Conservation (phyloP, 2,113 vertebrate genomes). For the Megatriorchis doriae region DNA sequence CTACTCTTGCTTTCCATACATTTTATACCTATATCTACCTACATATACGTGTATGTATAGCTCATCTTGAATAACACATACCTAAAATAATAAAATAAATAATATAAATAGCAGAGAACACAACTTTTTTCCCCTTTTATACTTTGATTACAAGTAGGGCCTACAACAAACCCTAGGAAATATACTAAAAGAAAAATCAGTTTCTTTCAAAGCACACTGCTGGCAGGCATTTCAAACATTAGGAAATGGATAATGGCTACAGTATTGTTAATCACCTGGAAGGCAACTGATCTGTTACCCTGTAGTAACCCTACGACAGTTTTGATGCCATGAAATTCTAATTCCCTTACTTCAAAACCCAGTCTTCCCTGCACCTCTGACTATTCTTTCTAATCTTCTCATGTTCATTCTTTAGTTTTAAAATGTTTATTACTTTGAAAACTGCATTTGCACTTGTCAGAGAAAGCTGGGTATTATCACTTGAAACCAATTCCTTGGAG, state of each 20-base stretch:
- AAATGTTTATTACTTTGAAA: background rate
- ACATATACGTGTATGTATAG: no score
- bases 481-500: background rate
- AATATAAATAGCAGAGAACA: background rate
- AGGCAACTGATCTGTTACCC: background rate
- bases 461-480: background rate
- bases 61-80: background rate
- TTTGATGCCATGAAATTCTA: background rate
- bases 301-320: background rate
- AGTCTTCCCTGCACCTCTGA: background rate
- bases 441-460: background rate
- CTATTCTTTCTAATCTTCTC: background rate
- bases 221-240: background rate
- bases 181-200: background rate
- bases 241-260: background rate
- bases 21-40: background rate
- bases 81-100: background rate
- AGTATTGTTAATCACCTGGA: background rate
- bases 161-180: background rate
- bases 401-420: background rate
- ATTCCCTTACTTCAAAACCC: background rate
- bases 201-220: background rate
- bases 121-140: background rate
- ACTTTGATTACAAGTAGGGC: background rate
- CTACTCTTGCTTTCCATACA: background rate